Evolutionary conservation across 2,797 vertebrate species (phyloP).

Genomic region (Galago senegalensis): DNA sequence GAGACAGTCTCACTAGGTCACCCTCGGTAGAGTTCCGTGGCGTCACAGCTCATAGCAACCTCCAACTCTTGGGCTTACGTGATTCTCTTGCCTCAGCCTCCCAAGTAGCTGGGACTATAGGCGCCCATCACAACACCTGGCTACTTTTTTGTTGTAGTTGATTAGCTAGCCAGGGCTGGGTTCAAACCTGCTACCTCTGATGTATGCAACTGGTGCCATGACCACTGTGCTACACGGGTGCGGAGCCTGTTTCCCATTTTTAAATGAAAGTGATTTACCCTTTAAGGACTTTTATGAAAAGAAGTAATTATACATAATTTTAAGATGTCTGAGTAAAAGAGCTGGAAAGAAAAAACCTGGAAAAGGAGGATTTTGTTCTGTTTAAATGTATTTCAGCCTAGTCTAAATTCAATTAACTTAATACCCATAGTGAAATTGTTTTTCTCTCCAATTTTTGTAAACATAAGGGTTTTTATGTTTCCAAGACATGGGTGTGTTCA

Average conservation of each 20-base stretch:
- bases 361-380: background rate
- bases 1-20: too few species aligned
- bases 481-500: background rate
- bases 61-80: too few species aligned
- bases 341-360: background rate
- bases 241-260: background rate
- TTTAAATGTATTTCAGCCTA: conserved; percentile 1
- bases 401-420: conserved; percentile 38
- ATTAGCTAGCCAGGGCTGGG: too few species aligned
- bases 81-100: too few species aligned
- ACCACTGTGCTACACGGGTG: too few species aligned
- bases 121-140: too few species aligned
- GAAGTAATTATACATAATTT: conserved; percentile 32
- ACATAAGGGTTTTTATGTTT: background rate
- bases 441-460: conserved; percentile 43
- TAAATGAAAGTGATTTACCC: conserved; percentile 22
- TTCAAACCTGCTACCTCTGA: too few species aligned
- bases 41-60: too few species aligned
- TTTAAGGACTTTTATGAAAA: conserved; percentile 32
- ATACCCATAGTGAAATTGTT: conserved; percentile 31
- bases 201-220: too few species aligned
- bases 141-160: too few species aligned
- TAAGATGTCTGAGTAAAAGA: conserved; percentile 44
- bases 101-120: too few species aligned
- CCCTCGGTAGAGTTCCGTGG: too few species aligned